Percentiles rank a stretch among this genome's conserved stretches.
Conservation (phyloP, 2,113 vertebrate genomes). For the Microcebus jonahi region DNA sequence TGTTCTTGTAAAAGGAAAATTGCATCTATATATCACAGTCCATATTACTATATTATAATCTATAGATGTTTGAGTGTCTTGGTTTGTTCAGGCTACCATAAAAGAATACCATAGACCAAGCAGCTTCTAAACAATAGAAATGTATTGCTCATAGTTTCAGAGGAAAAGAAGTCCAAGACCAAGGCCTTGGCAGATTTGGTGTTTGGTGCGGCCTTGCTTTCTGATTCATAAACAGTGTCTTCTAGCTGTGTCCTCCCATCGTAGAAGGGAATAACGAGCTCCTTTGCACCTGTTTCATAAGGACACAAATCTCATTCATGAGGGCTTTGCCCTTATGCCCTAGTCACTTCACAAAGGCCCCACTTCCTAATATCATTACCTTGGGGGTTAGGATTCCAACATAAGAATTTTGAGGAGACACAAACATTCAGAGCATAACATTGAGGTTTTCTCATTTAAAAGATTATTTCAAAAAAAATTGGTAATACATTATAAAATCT, state of each 20-base stretch:
- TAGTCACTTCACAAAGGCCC: too few species aligned
- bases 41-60: too few species aligned
- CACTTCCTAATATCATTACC: background rate
- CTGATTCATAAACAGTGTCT: accelerated
- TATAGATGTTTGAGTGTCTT: background rate
- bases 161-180: background rate
- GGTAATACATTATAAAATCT: background rate
- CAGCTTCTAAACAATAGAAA: too few species aligned
- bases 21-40: background rate
- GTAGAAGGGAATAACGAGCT: too few species aligned
- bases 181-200: too few species aligned
- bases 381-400: background rate
- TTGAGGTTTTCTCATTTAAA: background rate
- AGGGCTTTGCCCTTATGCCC: too few species aligned
- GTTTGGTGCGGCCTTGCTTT: background rate
- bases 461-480: background rate
- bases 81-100: background rate
- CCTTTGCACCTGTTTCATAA: background rate
- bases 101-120: too few species aligned
- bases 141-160: too few species aligned
- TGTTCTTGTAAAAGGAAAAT: background rate
- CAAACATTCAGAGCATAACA: background rate
- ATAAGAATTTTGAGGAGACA: background rate
- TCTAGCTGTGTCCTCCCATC: background rate
- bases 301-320: background rate